Evolutionary conservation across 1,140 invertebrate species (phyloP).

Genomic region (Coelopa frigida): DNA sequence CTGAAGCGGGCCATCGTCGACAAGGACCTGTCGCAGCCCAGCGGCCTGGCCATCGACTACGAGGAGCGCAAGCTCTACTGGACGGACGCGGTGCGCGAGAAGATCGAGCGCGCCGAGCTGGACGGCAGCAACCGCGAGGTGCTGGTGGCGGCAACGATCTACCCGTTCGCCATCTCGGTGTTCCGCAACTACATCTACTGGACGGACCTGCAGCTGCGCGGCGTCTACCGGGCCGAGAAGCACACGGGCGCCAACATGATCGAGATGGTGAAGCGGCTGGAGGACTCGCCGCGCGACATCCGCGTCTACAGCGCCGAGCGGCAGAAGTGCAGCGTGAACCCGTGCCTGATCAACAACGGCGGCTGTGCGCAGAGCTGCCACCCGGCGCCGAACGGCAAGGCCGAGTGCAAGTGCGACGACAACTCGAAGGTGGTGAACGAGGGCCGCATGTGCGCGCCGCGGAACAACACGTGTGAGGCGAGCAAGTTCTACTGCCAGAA

Average conservation of each 20-base stretch:
- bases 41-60: slow-evolving; percentile 93
- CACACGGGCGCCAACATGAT: slow-evolving; percentile 92
- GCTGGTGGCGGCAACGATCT: slow-evolving; percentile 82
- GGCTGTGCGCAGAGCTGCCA: slow-evolving; percentile 95
- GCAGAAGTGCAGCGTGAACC: slow-evolving; percentile 76
- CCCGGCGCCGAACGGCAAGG: slow-evolving; percentile 71
- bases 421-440: slow-evolving; percentile 85
- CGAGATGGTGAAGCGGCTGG: slow-evolving; percentile 85
- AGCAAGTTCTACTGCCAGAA: slow-evolving; percentile 91
- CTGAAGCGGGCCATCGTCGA: slow-evolving; percentile 83
- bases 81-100: slow-evolving; percentile 95
- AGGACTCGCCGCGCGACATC: slow-evolving; percentile 84
- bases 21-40: slow-evolving; percentile 87
- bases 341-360: slow-evolving; percentile 88
- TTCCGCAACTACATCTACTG: slow-evolving; percentile 92
- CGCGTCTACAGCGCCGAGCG: slow-evolving; percentile 75
- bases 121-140: slow-evolving; percentile 74
- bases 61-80: slow-evolving; percentile 93
- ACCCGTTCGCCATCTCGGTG: slow-evolving; percentile 93
- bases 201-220: slow-evolving; percentile 91
- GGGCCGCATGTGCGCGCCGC: slow-evolving; percentile 80
- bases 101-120: slow-evolving; percentile 89
- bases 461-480: slow-evolving; percentile 80
- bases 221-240: slow-evolving; percentile 94
- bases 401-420: slow-evolving; percentile 82